Percentiles rank a stretch among this genome's conserved stretches.
phyloP scores from a whole-genome alignment of 2,797 vertebrate species.

The Acipenser oxyrinchus region DNA sequence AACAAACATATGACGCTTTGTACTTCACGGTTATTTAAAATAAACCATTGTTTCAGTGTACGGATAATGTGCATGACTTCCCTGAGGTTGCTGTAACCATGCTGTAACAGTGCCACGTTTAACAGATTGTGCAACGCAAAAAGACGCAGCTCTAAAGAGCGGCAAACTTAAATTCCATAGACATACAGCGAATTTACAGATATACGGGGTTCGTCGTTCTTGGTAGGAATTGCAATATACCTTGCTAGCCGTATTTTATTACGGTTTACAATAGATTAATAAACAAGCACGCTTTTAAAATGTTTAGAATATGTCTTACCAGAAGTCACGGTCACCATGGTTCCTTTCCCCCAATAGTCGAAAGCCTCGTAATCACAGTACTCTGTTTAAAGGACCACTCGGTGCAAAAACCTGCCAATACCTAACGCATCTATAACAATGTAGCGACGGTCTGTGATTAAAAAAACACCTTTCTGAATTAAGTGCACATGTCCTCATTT shows the following conservation, averaged over 20 bases:
- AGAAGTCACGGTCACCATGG: neutral
- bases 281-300: too few species aligned
- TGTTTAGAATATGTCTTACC: neutral
- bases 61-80: neutral
- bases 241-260: too few species aligned
- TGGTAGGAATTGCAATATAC: too few species aligned
- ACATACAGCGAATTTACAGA: too few species aligned
- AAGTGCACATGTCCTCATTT: neutral
- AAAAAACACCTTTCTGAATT: neutral
- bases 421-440: neutral
- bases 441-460: neutral
- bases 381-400: neutral
- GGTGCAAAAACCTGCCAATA: neutral
- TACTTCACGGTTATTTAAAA: too few species aligned
- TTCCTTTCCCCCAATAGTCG: constrained; percentile 1
- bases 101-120: neutral
- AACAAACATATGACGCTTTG: neutral
- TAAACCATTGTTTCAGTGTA: too few species aligned
- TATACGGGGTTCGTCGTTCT: too few species aligned
- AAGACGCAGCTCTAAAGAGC: too few species aligned
- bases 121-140: too few species aligned
- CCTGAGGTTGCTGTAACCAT: neutral
- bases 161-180: too few species aligned
- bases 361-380: neutral
- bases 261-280: too few species aligned